phyloP scores from a whole-genome alignment of 1,140 invertebrate species.

The Macrosteles quadrilineatus region DNA sequence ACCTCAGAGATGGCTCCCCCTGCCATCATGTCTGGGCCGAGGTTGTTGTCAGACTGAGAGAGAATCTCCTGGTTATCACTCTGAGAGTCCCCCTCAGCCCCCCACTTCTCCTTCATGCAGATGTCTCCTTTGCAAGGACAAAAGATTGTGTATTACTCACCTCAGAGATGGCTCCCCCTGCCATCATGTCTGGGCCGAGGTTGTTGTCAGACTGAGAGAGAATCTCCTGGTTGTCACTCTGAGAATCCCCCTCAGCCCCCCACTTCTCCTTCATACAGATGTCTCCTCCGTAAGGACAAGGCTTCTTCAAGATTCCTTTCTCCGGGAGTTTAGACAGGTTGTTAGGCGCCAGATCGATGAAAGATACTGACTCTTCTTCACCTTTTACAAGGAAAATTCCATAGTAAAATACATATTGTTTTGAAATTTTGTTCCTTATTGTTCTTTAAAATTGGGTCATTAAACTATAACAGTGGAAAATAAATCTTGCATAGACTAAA shows the following conservation, averaged over 20 bases:
- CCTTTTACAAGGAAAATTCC: too few species aligned
- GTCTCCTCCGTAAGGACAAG: constrained; percentile 64
- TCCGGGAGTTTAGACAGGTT: constrained; percentile 77
- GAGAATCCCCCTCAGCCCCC: constrained; percentile 71
- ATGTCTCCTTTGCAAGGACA: constrained; percentile 60
- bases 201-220: constrained; percentile 68
- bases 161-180: constrained; percentile 48
- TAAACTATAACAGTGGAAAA: too few species aligned
- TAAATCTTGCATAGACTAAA: too few species aligned
- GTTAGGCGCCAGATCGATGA: constrained; percentile 77
- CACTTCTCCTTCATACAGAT: constrained; percentile 55
- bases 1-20: constrained; percentile 61
- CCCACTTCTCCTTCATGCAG: constrained; percentile 57
- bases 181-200: constrained; percentile 45
- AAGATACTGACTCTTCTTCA: constrained; percentile 76
- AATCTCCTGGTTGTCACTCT: constrained; percentile 69
- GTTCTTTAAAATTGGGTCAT: too few species aligned
- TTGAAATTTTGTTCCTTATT: too few species aligned
- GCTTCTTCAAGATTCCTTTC: constrained; percentile 87
- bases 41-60: constrained; percentile 65
- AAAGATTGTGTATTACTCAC: too few species aligned
- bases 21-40: constrained; percentile 43
- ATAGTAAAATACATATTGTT: too few species aligned
- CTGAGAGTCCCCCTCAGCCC: constrained; percentile 71
- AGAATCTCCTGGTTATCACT: constrained; percentile 70